Conservation (phyloP, 1,140 invertebrate species). For the Caenorhabditis tropicalis region DNA sequence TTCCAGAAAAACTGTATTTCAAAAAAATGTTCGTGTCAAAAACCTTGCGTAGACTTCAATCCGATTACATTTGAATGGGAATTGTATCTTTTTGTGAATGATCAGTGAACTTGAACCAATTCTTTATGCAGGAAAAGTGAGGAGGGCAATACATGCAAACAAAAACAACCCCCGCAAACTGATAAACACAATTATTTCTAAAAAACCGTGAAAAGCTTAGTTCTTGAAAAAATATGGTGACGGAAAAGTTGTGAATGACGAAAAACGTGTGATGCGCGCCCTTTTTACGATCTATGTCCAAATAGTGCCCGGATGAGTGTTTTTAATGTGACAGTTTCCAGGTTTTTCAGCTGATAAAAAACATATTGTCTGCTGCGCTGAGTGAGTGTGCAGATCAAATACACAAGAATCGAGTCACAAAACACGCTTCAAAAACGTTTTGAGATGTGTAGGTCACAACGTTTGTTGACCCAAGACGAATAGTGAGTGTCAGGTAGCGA, state of each 20-base stretch:
- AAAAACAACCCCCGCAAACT: background rate
- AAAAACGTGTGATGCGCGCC: background rate
- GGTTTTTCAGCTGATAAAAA: conserved; percentile 17
- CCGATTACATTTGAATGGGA: background rate
- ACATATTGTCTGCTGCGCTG: background rate
- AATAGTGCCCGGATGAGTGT: background rate
- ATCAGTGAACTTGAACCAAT: conserved; percentile 30
- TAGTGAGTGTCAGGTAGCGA: background rate
- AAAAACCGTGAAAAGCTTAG: too few relatives aligned
- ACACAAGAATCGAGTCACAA: background rate
- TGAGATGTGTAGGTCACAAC: conserved; percentile 15
- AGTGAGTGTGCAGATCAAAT: conserved; percentile 25
- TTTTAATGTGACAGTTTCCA: background rate
- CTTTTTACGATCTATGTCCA: conserved; percentile 9
- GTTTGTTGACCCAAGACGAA: conserved; percentile 24
- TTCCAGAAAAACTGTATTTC: too few relatives aligned
- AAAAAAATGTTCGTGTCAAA: background rate
- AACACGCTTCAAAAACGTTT: background rate
- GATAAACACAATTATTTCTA: background rate
- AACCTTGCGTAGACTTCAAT: background rate
- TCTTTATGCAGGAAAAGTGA: background rate
- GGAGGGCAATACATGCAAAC: background rate
- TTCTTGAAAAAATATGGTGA: too few relatives aligned
- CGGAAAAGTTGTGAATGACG: background rate
- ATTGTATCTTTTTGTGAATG: background rate